Percentiles rank a stretch among this genome's conserved stretches.
These are phyloP conservation scores for Gisinianus flammeolus DNA, from an alignment of 2,888 invertebrate species.

Conservation along the genomic window DNA sequence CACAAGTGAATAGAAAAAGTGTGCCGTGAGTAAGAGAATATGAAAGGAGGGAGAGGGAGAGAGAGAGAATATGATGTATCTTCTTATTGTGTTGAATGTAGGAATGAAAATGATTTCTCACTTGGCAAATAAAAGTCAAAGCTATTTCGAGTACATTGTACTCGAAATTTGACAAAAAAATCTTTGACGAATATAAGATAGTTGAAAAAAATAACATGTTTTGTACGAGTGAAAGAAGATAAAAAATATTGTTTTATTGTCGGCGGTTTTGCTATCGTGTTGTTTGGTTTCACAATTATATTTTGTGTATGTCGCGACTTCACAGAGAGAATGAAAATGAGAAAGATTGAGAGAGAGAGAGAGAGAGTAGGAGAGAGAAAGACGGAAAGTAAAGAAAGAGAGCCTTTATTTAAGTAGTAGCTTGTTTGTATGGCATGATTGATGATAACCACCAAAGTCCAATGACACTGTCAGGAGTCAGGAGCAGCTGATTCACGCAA, in stretches of 20 bases:
- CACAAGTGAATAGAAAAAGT: too few relatives aligned
- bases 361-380: background rate
- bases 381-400: background rate
- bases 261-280: background rate
- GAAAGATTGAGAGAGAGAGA: background rate
- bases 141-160: background rate
- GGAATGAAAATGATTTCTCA: background rate
- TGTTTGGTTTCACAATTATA: background rate
- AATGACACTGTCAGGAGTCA: slow-evolving; percentile 32
- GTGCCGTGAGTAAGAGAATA: too few relatives aligned
- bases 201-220: background rate
- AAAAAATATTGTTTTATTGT: background rate
- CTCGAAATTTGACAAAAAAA: background rate
- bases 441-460: slow-evolving; percentile 31
- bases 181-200: too few relatives aligned
- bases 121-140: background rate
- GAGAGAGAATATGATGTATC: background rate
- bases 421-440: slow-evolving; percentile 34
- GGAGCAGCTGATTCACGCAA: slow-evolving; percentile 36
- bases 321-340: background rate
- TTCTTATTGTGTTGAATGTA: background rate
- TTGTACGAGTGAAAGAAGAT: background rate
- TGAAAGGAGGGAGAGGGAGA: too few relatives aligned
- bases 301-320: background rate
- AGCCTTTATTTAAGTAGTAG: slow-evolving; percentile 18